Evolutionary conservation across 2,113 vertebrate genomes (phyloP).

Genomic region (Chloebia gouldiae): DNA sequence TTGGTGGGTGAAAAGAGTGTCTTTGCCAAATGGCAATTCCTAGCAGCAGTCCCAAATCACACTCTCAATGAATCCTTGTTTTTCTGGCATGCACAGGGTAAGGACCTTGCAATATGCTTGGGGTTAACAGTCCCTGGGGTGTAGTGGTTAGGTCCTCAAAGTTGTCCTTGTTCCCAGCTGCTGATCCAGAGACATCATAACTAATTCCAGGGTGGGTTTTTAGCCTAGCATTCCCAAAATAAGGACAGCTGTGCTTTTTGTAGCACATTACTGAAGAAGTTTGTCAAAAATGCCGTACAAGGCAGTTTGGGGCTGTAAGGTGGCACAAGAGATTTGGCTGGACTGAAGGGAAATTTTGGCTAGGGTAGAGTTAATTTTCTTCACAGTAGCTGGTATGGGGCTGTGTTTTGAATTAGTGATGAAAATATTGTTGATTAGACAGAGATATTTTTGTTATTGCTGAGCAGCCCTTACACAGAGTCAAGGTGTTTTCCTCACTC

Average conservation of each 20-base stretch:
- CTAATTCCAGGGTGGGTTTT: background rate
- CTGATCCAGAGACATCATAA: background rate
- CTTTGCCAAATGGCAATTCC: background rate
- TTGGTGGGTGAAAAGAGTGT: background rate
- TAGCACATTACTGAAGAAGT: background rate
- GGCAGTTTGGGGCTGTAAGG: background rate
- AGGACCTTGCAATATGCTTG: background rate
- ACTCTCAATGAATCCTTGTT: fast-evolving
- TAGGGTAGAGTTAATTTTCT: background rate
- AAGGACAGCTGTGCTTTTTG: background rate
- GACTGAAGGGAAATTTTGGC: background rate
- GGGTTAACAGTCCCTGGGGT: background rate
- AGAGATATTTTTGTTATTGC: background rate
- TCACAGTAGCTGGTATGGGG: background rate
- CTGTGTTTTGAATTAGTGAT: background rate
- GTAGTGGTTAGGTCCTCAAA: background rate
- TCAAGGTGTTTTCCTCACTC: background rate
- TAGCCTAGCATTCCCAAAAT: background rate
- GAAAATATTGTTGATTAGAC: background rate
- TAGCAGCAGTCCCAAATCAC: fast-evolving
- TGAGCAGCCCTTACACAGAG: background rate
- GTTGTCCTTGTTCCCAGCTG: background rate
- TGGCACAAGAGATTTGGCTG: background rate
- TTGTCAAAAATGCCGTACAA: background rate
- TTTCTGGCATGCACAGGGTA: background rate